These are phyloP conservation scores for Gnathonemus longibarbis DNA, from an alignment of 2,113 vertebrate genomes.

Conservation along the genomic window DNA sequence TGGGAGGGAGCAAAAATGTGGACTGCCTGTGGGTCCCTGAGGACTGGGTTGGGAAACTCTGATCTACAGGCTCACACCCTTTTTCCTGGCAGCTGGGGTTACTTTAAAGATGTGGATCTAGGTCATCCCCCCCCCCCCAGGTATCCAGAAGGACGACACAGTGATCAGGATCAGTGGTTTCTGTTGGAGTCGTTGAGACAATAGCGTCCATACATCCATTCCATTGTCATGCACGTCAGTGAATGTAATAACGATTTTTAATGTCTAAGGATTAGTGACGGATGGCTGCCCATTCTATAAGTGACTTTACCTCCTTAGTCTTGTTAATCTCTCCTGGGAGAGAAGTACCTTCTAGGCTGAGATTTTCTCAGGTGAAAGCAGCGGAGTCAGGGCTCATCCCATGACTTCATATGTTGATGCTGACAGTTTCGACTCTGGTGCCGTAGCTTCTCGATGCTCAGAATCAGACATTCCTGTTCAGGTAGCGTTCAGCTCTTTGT, in stretches of 20 bases:
- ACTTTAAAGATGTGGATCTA: background rate
- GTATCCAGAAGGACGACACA: background rate
- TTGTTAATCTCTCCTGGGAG: conserved; percentile 14
- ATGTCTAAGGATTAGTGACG: conserved; percentile 19
- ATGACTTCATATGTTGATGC: background rate
- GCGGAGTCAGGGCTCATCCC: too few relatives aligned
- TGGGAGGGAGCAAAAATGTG: background rate
- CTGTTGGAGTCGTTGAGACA: background rate
- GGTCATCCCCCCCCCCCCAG: background rate
- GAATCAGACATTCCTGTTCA: background rate
- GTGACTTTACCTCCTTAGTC: conserved; percentile 10
- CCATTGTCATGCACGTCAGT: background rate
- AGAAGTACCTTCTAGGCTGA: background rate
- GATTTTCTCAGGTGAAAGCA: background rate
- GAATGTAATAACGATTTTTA: conserved; percentile 19
- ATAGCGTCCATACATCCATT: background rate
- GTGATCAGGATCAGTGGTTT: background rate
- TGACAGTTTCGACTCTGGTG: background rate
- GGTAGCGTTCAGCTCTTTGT: background rate
- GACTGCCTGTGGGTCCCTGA: background rate
- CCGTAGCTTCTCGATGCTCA: background rate
- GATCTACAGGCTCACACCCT: background rate
- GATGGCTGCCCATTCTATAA: conserved; percentile 4
- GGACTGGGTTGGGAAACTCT: background rate
- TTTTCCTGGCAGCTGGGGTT: background rate